phyloP scores from a whole-genome alignment of 2,113 vertebrate species.

The Malaclemys terrapin region DNA sequence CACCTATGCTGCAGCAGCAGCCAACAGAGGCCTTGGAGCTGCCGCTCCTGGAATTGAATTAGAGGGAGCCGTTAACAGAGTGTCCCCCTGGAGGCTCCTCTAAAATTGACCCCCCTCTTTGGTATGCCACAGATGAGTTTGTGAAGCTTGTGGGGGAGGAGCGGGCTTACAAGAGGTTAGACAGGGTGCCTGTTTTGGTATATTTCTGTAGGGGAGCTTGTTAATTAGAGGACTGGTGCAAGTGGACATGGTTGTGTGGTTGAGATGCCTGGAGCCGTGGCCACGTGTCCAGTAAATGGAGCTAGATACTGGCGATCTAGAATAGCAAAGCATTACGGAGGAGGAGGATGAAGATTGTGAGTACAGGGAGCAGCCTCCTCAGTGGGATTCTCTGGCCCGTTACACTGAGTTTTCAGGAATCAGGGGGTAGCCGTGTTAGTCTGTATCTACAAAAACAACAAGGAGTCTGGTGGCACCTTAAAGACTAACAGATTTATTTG shows the following conservation, averaged over 20 bases:
- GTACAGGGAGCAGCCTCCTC: background rate
- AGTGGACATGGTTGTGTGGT: background rate
- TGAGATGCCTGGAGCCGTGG: background rate
- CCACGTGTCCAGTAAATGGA: background rate
- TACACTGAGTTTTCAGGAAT: background rate
- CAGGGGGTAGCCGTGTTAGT: no score
- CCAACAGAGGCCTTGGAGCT: background rate
- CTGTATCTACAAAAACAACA: no score
- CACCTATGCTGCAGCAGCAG: background rate
- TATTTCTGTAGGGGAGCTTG: background rate
- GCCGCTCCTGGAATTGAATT: background rate
- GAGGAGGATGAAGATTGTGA: background rate
- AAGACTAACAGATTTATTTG: no score
- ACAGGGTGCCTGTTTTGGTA: background rate
- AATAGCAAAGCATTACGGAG: background rate
- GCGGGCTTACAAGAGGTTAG: background rate
- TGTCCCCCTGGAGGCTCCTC: background rate
- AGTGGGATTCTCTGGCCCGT: background rate
- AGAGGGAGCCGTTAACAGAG: background rate
- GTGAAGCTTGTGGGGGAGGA: background rate
- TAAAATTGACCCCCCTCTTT: background rate
- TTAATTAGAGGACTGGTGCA: background rate
- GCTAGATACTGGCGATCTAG: background rate
- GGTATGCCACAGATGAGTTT: background rate
- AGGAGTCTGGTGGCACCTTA: no score